phyloP scores from a whole-genome alignment of 2,888 invertebrate species.

The Diadegma fenestrale region DNA sequence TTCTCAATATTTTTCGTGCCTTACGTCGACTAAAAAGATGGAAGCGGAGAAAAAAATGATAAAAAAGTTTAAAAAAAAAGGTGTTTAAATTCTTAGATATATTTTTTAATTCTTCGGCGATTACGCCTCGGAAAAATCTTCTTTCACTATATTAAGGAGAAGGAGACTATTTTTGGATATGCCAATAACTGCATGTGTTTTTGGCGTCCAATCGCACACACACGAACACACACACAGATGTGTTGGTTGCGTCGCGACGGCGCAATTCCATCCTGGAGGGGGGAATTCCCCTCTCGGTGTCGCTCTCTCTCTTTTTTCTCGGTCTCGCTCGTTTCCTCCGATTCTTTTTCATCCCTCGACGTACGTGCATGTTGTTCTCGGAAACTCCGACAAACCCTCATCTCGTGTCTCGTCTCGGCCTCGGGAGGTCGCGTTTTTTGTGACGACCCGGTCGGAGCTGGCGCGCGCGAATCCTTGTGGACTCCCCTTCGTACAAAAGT shows the following conservation, averaged over 20 bases:
- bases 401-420: slow-evolving; percentile 34
- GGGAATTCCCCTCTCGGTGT: not conserved
- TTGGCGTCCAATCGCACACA: not conserved
- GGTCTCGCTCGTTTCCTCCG: not conserved
- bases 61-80: not conserved
- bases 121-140: not conserved
- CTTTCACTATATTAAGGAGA: slow-evolving; percentile 4
- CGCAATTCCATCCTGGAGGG: slow-evolving; percentile 50
- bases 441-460: slow-evolving; percentile 34
- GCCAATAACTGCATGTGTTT: slow-evolving; percentile 23
- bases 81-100: no score
- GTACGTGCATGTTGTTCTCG: slow-evolving; percentile 53
- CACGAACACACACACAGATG: slow-evolving; percentile 3
- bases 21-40: no score
- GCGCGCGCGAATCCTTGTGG: slow-evolving; percentile 24
- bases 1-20: no score
- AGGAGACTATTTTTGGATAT: slow-evolving; percentile 12
- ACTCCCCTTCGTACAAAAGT: not conserved
- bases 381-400: slow-evolving; percentile 36
- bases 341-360: slow-evolving; percentile 11
- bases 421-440: slow-evolving; percentile 43
- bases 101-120: not conserved
- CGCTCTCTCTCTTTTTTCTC: not conserved
- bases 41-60: not conserved
- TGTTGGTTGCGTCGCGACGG: slow-evolving; percentile 39